phyloP scores from a whole-genome alignment of 2,113 vertebrate genomes.

The Steatornis caripensis region DNA sequence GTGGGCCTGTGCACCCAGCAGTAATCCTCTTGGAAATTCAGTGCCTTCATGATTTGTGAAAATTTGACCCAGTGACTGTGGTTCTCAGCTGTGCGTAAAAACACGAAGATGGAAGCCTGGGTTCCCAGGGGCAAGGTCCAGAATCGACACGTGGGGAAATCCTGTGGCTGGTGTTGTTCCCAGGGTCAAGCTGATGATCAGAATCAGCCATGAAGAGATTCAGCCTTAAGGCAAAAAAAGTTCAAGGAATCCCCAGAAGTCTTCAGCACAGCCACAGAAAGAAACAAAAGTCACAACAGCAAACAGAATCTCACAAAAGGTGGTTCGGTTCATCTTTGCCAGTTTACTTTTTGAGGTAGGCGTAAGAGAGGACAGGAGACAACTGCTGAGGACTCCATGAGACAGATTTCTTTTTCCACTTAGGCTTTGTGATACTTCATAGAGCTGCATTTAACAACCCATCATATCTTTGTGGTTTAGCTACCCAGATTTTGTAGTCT shows the following conservation, averaged over 20 bases:
- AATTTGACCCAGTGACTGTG: conserved; percentile 37
- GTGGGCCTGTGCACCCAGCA: not conserved
- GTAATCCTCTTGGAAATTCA: conserved; percentile 30
- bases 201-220: not conserved
- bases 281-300: not conserved
- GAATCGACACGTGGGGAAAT: not conserved
- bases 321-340: not conserved
- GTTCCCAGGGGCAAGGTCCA: not conserved
- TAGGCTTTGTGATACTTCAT: not conserved
- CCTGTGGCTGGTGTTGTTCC: not conserved
- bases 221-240: conserved; percentile 2
- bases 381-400: not conserved
- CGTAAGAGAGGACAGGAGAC: not conserved
- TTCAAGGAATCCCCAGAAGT: conserved; percentile 5
- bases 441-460: not conserved
- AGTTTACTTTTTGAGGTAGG: not conserved
- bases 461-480: not conserved
- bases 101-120: not conserved
- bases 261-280: not conserved
- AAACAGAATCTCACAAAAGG: not conserved
- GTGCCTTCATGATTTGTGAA: not conserved
- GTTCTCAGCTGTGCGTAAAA: not conserved
- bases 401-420: not conserved
- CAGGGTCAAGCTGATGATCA: conserved; percentile 17
- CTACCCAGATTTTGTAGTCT: not conserved